Percentiles rank a stretch among this genome's conserved stretches.
phyloP scores from a whole-genome alignment of 2,113 vertebrate genomes.

The Petromus typicus region DNA sequence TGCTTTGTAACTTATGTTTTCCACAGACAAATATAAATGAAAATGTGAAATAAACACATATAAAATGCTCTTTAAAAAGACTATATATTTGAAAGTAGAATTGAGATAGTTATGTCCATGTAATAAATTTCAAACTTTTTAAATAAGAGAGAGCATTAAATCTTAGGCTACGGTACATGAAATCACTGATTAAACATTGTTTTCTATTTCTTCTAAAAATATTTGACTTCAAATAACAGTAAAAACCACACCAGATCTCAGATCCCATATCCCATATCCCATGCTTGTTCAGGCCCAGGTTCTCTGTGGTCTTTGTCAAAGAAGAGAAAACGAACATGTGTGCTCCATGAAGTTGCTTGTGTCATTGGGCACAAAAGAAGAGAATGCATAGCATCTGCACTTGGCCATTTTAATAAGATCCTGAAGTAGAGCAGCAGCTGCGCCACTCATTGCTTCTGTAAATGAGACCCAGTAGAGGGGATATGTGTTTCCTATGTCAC shows the following conservation, averaged over 20 bases:
- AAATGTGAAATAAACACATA: conserved; percentile 24
- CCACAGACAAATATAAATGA: not conserved
- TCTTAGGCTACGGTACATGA: not conserved
- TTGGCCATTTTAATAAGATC: conserved; percentile 53
- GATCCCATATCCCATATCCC: not conserved
- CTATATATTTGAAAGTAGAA: not conserved
- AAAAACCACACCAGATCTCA: not conserved
- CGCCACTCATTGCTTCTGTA: conserved; percentile 68
- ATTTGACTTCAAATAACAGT: not conserved
- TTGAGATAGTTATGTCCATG: not conserved
- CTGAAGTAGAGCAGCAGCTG: conserved; percentile 65
- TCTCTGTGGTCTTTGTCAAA: not conserved
- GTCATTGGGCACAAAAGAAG: not conserved
- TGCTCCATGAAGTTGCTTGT: not conserved
- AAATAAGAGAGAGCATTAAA: not conserved
- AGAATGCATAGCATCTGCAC: conserved; percentile 35
- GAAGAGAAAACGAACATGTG: conserved; percentile 26
- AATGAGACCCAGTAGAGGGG: not conserved
- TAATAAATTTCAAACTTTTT: conserved; percentile 34
- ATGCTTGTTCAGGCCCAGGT: not conserved
- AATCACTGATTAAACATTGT: not conserved
- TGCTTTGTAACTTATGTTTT: not conserved
- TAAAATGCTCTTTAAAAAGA: not conserved
- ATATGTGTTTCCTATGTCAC: not conserved
- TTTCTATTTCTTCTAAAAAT: conserved; percentile 30